These are phyloP conservation scores for Eublepharis macularius DNA, from an alignment of 2,113 vertebrate genomes.

Conservation along the genomic window DNA sequence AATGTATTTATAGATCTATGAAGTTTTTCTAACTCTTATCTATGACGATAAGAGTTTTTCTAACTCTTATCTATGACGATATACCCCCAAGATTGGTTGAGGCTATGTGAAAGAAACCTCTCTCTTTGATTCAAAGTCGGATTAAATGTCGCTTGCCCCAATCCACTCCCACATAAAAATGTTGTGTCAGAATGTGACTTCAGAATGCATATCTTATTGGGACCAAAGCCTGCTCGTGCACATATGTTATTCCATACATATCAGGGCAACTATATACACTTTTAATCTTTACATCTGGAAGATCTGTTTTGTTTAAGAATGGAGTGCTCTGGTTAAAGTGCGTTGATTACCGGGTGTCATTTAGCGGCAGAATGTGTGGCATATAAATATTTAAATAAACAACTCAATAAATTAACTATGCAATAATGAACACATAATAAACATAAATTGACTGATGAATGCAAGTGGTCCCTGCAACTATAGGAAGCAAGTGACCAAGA, in stretches of 20 bases:
- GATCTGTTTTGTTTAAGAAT: not conserved
- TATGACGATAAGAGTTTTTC: not conserved
- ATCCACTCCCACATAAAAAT: not conserved
- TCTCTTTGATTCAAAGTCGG: not conserved
- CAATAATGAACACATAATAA: not conserved
- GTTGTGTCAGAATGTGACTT: too few species aligned
- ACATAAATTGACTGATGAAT: not conserved
- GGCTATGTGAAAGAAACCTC: not conserved
- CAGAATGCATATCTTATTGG: too few species aligned
- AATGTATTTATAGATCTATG: not conserved
- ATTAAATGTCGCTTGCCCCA: not conserved
- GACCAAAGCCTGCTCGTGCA: not conserved
- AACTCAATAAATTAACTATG: not conserved
- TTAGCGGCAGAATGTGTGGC: not conserved
- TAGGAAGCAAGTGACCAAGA: not conserved
- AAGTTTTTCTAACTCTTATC: not conserved
- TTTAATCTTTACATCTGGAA: not conserved
- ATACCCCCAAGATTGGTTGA: not conserved
- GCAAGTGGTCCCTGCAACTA: not conserved
- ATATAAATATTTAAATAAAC: not conserved
- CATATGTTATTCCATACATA: not conserved
- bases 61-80: not conserved
- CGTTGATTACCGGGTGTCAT: not conserved
- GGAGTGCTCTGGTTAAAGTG: too few species aligned
- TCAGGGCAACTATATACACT: not conserved